These are phyloP conservation scores for Sarcophilus harrisii DNA, from an alignment of 2,797 vertebrate genomes.

Conservation along the genomic window DNA sequence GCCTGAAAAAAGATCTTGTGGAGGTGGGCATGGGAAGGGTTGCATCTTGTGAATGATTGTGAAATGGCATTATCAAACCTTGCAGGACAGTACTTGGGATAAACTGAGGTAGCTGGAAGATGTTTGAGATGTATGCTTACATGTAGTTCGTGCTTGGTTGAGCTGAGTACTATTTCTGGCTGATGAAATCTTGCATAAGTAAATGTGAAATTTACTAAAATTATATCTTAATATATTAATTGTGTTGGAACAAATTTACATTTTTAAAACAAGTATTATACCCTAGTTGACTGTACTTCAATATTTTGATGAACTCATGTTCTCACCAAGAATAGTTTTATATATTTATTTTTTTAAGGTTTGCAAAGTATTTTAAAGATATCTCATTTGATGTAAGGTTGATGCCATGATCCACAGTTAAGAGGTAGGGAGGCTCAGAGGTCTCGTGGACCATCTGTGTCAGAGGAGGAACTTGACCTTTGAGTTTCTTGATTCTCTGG, in stretches of 20 bases:
- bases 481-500: neutral
- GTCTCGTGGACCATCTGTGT: neutral
- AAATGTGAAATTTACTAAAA: constrained; percentile 36
- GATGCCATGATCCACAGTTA: neutral
- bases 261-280: constrained; percentile 34
- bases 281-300: neutral
- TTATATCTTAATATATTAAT: constrained; percentile 6
- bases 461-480: neutral
- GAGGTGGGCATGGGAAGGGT: neutral
- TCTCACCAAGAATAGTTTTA: neutral
- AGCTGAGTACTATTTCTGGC: neutral
- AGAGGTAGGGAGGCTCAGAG: neutral
- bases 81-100: accelerated
- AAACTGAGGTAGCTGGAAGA: neutral
- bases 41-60: neutral
- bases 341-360: neutral
- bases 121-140: too few relatives aligned
- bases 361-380: neutral
- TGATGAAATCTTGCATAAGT: neutral
- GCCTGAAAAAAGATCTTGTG: neutral
- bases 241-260: constrained; percentile 29
- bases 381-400: neutral
- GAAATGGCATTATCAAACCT: neutral
- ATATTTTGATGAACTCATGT: neutral
- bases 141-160: neutral